phyloP scores from a whole-genome alignment of 2,888 invertebrate species.

The Toxonevra muliebris region DNA sequence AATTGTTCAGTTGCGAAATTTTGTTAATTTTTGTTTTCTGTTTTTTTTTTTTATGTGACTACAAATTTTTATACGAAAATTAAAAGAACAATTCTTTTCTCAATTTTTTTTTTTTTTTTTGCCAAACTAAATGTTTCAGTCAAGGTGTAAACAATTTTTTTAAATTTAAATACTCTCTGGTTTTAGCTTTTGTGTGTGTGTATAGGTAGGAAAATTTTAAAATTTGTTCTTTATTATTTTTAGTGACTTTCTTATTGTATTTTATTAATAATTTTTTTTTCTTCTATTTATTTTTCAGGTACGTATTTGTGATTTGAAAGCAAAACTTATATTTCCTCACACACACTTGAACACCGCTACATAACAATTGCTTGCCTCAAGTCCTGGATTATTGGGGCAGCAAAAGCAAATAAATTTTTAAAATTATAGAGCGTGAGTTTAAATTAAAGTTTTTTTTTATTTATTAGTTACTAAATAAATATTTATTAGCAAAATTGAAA shows the following conservation, averaged over 20 bases:
- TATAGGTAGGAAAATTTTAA: not conserved
- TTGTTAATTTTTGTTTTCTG: not conserved
- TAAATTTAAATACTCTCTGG: too few relatives aligned
- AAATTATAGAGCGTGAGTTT: too few relatives aligned
- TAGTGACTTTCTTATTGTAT: not conserved
- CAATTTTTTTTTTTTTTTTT: too few relatives aligned
- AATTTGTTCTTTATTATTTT: not conserved
- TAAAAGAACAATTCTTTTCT: too few relatives aligned
- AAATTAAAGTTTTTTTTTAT: too few relatives aligned
- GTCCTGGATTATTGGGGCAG: constrained; percentile 57
- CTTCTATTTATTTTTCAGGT: constrained; percentile 12
- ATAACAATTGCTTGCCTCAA: constrained; percentile 53
- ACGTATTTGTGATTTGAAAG: constrained; percentile 38
- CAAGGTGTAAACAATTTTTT: too few relatives aligned
- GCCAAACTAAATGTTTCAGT: too few relatives aligned
- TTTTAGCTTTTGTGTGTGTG: not conserved
- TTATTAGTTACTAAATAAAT: too few relatives aligned
- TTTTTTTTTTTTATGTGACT: too few relatives aligned
- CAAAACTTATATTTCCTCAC: constrained; percentile 16
- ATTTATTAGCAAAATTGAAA: too few relatives aligned
- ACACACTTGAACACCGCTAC: constrained; percentile 24
- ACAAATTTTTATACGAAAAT: too few relatives aligned
- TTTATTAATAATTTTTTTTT: not conserved
- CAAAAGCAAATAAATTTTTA: not conserved
- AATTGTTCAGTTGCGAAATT: constrained; percentile 17